Percentiles rank a stretch among this genome's conserved stretches.
These are phyloP conservation scores for Labroides dimidiatus DNA, from an alignment of 2,797 vertebrate genomes.

Conservation along the genomic window DNA sequence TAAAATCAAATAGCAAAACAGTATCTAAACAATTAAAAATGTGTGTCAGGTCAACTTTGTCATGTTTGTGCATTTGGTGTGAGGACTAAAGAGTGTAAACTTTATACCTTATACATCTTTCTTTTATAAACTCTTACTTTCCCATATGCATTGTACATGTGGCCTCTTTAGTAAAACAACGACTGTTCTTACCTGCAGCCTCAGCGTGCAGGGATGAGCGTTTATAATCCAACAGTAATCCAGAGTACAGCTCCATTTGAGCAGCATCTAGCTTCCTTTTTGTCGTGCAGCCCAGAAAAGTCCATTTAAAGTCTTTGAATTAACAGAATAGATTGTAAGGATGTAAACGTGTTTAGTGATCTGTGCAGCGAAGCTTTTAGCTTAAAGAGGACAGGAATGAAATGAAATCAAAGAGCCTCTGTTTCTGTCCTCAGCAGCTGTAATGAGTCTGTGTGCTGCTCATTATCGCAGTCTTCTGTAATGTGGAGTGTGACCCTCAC, in stretches of 20 bases:
- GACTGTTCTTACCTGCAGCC: neutral
- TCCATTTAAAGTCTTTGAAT: neutral
- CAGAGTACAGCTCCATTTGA: neutral
- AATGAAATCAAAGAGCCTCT: neutral
- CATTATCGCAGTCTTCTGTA: conserved; percentile 7
- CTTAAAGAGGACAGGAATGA: neutral
- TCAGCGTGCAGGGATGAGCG: neutral
- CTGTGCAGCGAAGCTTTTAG: conserved; percentile 7
- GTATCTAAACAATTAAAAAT: too few species aligned
- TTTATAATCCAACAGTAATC: neutral
- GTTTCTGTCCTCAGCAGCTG: neutral
- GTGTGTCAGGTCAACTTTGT: too few species aligned
- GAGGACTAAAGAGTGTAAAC: too few species aligned
- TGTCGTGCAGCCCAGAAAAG: neutral
- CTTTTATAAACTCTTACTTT: too few species aligned
- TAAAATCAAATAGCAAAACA: too few species aligned
- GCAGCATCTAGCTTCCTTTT: neutral
- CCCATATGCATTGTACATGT: too few species aligned
- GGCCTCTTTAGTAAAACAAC: neutral
- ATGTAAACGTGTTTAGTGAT: conserved; percentile 17
- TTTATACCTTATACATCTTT: too few species aligned
- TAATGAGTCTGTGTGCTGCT: conserved; percentile 16
- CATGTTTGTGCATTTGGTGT: too few species aligned
- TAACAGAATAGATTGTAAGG: conserved; percentile 1
- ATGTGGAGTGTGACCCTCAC: neutral